Evolutionary conservation across 2,888 invertebrate species (phyloP).

Genomic region (Syritta pipiens): DNA sequence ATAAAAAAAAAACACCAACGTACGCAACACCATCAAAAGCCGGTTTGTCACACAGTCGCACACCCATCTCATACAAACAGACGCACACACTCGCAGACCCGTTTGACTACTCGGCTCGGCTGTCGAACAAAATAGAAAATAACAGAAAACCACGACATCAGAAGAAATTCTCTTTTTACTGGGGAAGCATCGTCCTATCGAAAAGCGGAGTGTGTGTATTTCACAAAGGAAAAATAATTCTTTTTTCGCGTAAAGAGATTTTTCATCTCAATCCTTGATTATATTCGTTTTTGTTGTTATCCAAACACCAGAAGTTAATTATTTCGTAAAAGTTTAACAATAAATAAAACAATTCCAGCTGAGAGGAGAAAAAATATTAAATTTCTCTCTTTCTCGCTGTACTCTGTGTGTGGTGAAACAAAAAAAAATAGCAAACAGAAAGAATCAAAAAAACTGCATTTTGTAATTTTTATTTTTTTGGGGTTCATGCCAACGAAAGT

Average conservation of each 20-base stretch:
- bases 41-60: conserved; percentile 29
- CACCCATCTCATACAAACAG: neutral
- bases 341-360: conserved; percentile 15
- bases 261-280: conserved; percentile 31
- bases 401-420: conserved; percentile 37
- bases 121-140: conserved; percentile 68
- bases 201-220: conserved; percentile 20
- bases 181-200: conserved; percentile 9
- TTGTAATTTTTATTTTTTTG: neutral
- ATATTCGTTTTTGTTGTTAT: neutral
- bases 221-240: conserved; percentile 5
- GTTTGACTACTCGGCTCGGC: conserved; percentile 10
- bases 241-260: conserved; percentile 40
- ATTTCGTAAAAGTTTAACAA: neutral
- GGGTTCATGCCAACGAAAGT: neutral
- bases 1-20: neutral
- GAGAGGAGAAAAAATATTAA: conserved; percentile 44
- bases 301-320: neutral
- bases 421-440: neutral
- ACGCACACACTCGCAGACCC: neutral
- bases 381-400: conserved; percentile 59
- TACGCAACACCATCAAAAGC: conserved; percentile 25
- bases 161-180: conserved; percentile 64
- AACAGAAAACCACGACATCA: conserved; percentile 59
- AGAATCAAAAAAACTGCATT: neutral